Evolutionary conservation across 2,113 vertebrate genomes (phyloP), one percentile per base, ranked within the genome.

Genomic region (Epinephelus cyanopodus): DNA sequence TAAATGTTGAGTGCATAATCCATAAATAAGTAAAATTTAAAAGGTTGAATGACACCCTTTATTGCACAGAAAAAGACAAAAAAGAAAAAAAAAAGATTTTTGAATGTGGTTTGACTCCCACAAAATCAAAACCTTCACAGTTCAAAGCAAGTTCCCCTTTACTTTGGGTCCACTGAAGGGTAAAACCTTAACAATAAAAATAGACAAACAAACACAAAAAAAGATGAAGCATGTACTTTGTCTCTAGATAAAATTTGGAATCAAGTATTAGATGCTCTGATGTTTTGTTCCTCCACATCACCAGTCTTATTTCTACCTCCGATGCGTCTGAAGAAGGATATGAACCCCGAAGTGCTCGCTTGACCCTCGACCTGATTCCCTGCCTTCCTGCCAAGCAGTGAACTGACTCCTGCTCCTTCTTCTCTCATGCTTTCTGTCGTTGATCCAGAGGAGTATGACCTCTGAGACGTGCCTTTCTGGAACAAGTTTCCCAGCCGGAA

Each of bases 291-390:
- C 7, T 94, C 92, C 37, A 81, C 37, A 13, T 92, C 90, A 4
- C 57, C 60, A 0, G 86, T 60, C 50, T 89, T 88, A 52, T 53
- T 90, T 81, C 78, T 88, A 45, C 91, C 92, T 74, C 95, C 94
- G 6, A 95, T 92, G 48, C 94, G 93, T 58, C 82, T 93, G 71
- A 96, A 94, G 77, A 96, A 96, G 66, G 93, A 94, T 10, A 90
- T 89, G 5, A 96, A 78, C 42, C 91, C 86, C 0, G 94, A 95
- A 3, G 76, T 2, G 67, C 58, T 81, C 48, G 27, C 77, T 37
- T 81, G 89, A 5, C 84, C 84, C 6, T 92, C 91, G 3, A 29
- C n/a, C 0, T 23, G 70, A 27, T 54, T 75, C 9, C 62, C 48
- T 0, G 27, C 14, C 73, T 84, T 86, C 3, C 15, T 19, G 21